These are phyloP conservation scores for Cataglyphis cursor DNA, from an alignment of 2,888 invertebrate species.

Conservation along the genomic window DNA sequence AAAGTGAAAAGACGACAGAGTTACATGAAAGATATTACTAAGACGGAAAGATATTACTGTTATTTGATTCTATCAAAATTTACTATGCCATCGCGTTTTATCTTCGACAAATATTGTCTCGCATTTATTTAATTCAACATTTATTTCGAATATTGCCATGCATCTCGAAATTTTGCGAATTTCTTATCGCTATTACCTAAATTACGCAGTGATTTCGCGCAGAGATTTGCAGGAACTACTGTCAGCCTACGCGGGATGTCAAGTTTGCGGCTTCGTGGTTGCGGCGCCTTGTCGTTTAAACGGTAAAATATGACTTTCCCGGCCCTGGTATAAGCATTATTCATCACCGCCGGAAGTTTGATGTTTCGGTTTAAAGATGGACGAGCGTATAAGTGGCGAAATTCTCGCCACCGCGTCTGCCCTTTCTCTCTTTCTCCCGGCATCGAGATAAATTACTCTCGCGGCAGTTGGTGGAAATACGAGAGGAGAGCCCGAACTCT, in stretches of 20 bases:
- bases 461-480: constrained; percentile 57
- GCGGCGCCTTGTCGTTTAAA: constrained; percentile 34
- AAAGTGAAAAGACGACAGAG: neutral
- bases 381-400: constrained; percentile 39
- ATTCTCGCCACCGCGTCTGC: neutral
- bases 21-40: neutral
- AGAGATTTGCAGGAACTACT: constrained; percentile 22
- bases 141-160: neutral
- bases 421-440: neutral
- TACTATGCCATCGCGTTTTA: neutral
- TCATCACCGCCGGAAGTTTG: constrained; percentile 46
- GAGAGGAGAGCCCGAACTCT: constrained; percentile 39
- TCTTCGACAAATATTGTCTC: neutral
- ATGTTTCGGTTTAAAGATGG: constrained; percentile 52
- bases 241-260: constrained; percentile 17
- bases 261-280: constrained; percentile 29
- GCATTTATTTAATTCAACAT: neutral
- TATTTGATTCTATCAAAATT: neutral
- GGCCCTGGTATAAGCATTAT: constrained; percentile 28
- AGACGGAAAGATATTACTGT: neutral
- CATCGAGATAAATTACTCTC: constrained; percentile 57
- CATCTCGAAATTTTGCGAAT: neutral
- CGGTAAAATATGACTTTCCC: constrained; percentile 16
- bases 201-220: constrained; percentile 16
- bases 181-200: constrained; percentile 2